Percentiles rank a stretch among this genome's conserved stretches.
Conservation (phyloP, 2,113 vertebrate genomes). For the Hoplias malabaricus region DNA sequence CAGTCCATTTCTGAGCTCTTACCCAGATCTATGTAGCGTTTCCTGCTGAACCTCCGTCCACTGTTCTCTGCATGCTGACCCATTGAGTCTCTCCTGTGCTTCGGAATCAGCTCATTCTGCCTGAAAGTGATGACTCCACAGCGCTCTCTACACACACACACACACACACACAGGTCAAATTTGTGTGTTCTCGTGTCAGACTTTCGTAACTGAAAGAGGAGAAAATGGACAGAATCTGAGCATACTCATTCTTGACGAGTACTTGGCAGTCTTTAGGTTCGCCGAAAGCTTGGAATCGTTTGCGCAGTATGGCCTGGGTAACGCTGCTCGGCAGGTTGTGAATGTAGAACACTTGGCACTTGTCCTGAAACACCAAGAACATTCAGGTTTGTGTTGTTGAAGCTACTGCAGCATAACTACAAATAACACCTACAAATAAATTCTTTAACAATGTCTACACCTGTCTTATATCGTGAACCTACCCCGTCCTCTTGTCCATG, state of each 20-base stretch:
- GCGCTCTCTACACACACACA: conserved; percentile 78
- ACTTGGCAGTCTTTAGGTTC: conserved; percentile 91
- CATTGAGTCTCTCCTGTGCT: conserved; percentile 79
- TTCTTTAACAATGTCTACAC: neutral
- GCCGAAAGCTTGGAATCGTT: conserved; percentile 91
- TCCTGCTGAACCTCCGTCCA: conserved; percentile 81
- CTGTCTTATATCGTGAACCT: too few species aligned
- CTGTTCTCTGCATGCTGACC: conserved; percentile 77
- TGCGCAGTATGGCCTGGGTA: conserved; percentile 90
- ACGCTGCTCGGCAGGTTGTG: conserved; percentile 89
- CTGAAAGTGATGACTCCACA: conserved; percentile 91
- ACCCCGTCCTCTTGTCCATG: conserved; percentile 65
- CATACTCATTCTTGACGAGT: conserved; percentile 83
- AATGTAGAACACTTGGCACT: conserved; percentile 92
- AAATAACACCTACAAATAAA: neutral
- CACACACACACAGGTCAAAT: conserved; percentile 10
- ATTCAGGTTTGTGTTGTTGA: neutral
- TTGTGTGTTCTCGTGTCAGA: too few species aligned
- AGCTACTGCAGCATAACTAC: neutral
- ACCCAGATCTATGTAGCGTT: conserved; percentile 91
- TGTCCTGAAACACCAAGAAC: conserved; percentile 74
- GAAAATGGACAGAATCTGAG: neutral
- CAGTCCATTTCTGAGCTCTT: conserved; percentile 52
- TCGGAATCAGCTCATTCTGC: conserved; percentile 73
- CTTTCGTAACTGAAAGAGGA: neutral